Evolutionary conservation across 2,888 invertebrate species (phyloP).

Genomic region (Dugesia japonica): DNA sequence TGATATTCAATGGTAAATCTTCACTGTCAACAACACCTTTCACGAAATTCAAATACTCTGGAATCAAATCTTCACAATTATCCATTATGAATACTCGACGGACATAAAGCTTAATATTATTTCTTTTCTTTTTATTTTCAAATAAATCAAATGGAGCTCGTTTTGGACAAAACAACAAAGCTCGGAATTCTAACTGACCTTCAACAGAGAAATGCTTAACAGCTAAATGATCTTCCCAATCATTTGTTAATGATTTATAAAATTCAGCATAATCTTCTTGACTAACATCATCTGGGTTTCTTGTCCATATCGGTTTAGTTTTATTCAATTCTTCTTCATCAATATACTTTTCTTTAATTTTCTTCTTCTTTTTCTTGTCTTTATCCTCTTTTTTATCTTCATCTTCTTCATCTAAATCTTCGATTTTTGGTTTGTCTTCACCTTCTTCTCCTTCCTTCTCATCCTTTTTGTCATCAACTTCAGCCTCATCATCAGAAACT

Average conservation of each 20-base stretch:
- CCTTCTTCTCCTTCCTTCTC: slow-evolving; percentile 39
- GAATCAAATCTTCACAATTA: slow-evolving; percentile 94
- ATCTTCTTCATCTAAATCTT: slow-evolving; percentile 51
- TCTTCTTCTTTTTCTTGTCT: slow-evolving; percentile 74
- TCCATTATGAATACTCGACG: slow-evolving; percentile 98
- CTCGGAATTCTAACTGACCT: slow-evolving; percentile 67
- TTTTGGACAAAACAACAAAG: slow-evolving; percentile 73
- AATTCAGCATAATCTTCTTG: slow-evolving; percentile 93
- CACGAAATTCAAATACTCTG: slow-evolving; percentile 66
- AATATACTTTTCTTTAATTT: slow-evolving; percentile 83
- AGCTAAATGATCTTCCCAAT: slow-evolving; percentile 91
- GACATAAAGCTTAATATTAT: slow-evolving; percentile 93
- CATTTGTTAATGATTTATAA: slow-evolving; percentile 88
- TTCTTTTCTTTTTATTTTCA: slow-evolving; percentile 91
- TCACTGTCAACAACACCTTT: slow-evolving; percentile 97
- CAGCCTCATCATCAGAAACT: slow-evolving; percentile 75
- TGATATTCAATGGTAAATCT: slow-evolving; percentile 90
- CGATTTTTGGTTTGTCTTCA: slow-evolving; percentile 55
- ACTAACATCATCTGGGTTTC: slow-evolving; percentile 84
- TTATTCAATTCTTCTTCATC: slow-evolving; percentile 97
- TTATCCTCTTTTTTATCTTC: slow-evolving; percentile 53
- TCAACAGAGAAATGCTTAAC: slow-evolving; percentile 58
- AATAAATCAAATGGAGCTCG: slow-evolving; percentile 91
- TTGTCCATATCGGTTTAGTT: slow-evolving; percentile 90
- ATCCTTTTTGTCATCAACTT: slow-evolving; percentile 52